phyloP scores from a whole-genome alignment of 1,140 invertebrate species.

The Megathymus violae region DNA sequence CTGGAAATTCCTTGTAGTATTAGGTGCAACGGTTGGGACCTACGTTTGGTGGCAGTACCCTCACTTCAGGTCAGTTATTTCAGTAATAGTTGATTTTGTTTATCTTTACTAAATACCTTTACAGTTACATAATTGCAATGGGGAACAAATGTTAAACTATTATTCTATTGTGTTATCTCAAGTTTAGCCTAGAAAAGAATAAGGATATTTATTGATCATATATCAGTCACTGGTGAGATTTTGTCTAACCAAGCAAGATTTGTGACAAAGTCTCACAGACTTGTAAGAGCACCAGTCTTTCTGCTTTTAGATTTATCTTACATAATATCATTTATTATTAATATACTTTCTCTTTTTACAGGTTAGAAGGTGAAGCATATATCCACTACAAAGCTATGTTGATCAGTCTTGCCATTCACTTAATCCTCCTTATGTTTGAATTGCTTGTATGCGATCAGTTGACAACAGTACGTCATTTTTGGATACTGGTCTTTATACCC shows the following conservation, averaged over 20 bases:
- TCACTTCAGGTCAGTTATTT: slow-evolving; percentile 90
- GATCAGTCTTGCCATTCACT: slow-evolving; percentile 95
- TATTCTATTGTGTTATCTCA: too few species aligned
- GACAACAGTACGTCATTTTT: slow-evolving; percentile 93
- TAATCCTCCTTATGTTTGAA: slow-evolving; percentile 98
- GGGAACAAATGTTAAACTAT: too few species aligned
- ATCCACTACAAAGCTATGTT: slow-evolving; percentile 99
- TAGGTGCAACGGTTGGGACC: slow-evolving; percentile 94
- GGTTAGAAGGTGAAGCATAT: slow-evolving; percentile 97
- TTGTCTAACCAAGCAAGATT: too few species aligned
- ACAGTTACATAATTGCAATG: too few species aligned
- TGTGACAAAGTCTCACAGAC: too few species aligned
- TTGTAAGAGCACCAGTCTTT: too few species aligned
- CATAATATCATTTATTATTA: neutral
- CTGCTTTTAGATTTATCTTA: too few species aligned
- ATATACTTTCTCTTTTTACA: slow-evolving; percentile 72
- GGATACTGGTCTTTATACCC: slow-evolving; percentile 98
- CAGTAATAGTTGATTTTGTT: neutral
- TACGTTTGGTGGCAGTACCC: slow-evolving; percentile 98
- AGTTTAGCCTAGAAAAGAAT: too few species aligned
- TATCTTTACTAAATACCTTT: neutral
- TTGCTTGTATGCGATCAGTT: slow-evolving; percentile 97
- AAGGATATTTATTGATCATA: too few species aligned
- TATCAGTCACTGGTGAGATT: too few species aligned
- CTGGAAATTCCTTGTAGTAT: slow-evolving; percentile 96